These are phyloP conservation scores for Lepidocolaptes lacrymiger DNA, from an alignment of 2,797 vertebrate genomes.

Conservation along the genomic window DNA sequence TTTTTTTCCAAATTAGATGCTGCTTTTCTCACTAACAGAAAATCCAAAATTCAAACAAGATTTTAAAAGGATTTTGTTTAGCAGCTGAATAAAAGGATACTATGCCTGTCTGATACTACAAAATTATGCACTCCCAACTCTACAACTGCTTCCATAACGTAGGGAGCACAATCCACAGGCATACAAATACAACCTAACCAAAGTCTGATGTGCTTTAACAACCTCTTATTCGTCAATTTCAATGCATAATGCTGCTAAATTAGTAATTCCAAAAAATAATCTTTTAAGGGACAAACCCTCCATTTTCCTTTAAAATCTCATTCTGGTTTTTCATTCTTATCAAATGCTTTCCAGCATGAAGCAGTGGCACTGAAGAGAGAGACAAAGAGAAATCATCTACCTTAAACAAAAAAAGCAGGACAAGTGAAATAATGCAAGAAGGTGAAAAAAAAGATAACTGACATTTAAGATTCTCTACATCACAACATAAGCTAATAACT, in stretches of 20 bases:
- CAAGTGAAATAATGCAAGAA: background rate
- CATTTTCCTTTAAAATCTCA: background rate
- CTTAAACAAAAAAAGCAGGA: background rate
- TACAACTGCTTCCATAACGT: background rate
- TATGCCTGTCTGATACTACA: background rate
- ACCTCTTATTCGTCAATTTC: background rate
- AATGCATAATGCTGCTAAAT: background rate
- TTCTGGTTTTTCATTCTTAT: background rate
- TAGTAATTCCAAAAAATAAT: background rate
- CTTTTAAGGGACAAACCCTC: background rate
- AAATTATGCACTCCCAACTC: background rate
- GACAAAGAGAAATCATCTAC: background rate
- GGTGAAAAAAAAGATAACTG: background rate
- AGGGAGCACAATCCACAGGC: background rate
- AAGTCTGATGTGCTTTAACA: background rate
- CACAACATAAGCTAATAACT: background rate
- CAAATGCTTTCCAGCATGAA: background rate
- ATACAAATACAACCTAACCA: background rate
- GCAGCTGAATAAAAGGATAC: background rate
- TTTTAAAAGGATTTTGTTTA: slow-evolving; percentile 2
- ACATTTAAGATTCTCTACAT: background rate
- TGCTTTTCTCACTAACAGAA: background rate
- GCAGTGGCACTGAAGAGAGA: background rate
- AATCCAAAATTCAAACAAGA: background rate
- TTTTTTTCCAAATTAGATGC: background rate